Percentiles rank a stretch among this genome's conserved stretches.
phyloP scores from a whole-genome alignment of 2,113 vertebrate genomes.

The cattle (Bos taurus) region ARS-UCD2.0 NC_037332.1:17774501-17775000 shows the following conservation, averaged over 20 bases:
- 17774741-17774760: slow-evolving; percentile 33
- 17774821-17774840: neutral
- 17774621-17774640: neutral
- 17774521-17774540: neutral
- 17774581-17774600: neutral
- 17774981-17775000: neutral
- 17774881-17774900: neutral
- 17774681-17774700: neutral
- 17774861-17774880: neutral
- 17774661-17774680: neutral
- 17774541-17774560: neutral
- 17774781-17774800: neutral
- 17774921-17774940: neutral
- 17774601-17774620: slow-evolving; percentile 21
- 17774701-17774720: neutral
- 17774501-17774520: neutral
- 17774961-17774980: neutral
- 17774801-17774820: neutral
- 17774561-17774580: neutral
- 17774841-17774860: neutral
- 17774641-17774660: neutral
- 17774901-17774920: neutral
- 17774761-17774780: slow-evolving; percentile 11
- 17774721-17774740: neutral
- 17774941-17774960: neutral